Evolutionary conservation across 2,797 vertebrate genomes (phyloP).

Genomic region (Phyllotis vaccarum): DNA sequence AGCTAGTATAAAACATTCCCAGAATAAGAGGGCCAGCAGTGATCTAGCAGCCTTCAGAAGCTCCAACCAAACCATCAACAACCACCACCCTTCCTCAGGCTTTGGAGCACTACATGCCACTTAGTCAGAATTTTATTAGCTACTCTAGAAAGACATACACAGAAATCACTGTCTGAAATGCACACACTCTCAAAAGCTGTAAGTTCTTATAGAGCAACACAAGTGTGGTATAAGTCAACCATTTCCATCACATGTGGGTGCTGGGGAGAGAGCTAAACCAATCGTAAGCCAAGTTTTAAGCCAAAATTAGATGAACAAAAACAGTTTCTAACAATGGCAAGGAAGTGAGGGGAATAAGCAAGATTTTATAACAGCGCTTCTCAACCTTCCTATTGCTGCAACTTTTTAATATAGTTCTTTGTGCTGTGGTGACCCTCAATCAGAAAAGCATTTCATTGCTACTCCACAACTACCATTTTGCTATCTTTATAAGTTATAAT

Average conservation of each 20-base stretch:
- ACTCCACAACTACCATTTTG: neutral
- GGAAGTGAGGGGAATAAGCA: neutral
- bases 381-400: neutral
- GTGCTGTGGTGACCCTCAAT: neutral
- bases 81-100: neutral
- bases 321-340: neutral
- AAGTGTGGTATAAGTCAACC: neutral
- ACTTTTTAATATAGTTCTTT: neutral
- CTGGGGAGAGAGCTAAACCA: neutral
- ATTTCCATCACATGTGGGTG: too few relatives aligned
- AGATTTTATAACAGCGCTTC: neutral
- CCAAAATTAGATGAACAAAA: neutral
- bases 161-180: neutral
- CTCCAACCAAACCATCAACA: neutral
- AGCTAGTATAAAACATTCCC: rapidly evolving
- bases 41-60: neutral
- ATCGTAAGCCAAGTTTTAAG: neutral
- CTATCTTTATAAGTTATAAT: neutral
- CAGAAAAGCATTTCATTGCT: neutral
- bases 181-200: neutral
- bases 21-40: neutral
- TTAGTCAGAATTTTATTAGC: neutral
- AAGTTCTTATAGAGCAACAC: slow-evolving; percentile 17
- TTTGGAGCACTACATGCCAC: neutral
- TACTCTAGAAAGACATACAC: neutral